Conservation (phyloP, 2,888 invertebrate genomes). For the Amaurobius ferox region DNA sequence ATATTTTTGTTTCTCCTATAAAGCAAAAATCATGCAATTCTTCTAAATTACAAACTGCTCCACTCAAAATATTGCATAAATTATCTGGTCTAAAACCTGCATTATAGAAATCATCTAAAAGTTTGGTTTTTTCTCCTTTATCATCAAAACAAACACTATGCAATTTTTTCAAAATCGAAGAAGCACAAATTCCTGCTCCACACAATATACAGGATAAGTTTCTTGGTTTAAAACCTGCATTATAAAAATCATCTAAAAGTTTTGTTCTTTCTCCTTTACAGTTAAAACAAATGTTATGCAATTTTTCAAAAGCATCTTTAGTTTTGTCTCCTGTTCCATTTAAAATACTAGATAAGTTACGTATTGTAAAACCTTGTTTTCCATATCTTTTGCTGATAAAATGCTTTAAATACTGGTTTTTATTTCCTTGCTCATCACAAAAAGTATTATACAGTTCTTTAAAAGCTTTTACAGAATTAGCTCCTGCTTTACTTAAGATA, state of each 20-base stretch:
- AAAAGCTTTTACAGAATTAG: conserved; percentile 28
- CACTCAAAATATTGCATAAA: conserved; percentile 27
- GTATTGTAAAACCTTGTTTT: conserved; percentile 22
- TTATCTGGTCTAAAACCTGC: conserved; percentile 24
- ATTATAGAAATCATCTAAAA: conserved; percentile 44
- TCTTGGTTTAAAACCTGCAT: conserved; percentile 42
- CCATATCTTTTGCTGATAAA: conserved; percentile 20
- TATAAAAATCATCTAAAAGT: conserved; percentile 45
- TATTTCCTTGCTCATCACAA: conserved; percentile 55
- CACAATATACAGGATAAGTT: conserved; percentile 42
- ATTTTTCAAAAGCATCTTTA: conserved; percentile 40
- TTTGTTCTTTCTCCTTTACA: conserved; percentile 41
- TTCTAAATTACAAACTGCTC: conserved; percentile 25
- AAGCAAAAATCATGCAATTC: conserved; percentile 28
- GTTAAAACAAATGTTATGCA: conserved; percentile 45
- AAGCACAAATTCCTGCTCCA: conserved; percentile 36
- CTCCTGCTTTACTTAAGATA: conserved; percentile 19
- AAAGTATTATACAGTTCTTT: conserved; percentile 40
- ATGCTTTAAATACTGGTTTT: conserved; percentile 43
- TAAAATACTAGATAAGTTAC: conserved; percentile 28
- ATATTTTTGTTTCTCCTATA: conserved; percentile 17
- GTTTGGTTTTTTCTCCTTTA: conserved; percentile 13
- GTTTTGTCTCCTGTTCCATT: conserved; percentile 25
- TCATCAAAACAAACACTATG: conserved; percentile 22
- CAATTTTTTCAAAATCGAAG: conserved; percentile 29